These are phyloP conservation scores for Astyanax mexicanus DNA, from an alignment of 2,797 vertebrate genomes.

Conservation along the genomic window DNA sequence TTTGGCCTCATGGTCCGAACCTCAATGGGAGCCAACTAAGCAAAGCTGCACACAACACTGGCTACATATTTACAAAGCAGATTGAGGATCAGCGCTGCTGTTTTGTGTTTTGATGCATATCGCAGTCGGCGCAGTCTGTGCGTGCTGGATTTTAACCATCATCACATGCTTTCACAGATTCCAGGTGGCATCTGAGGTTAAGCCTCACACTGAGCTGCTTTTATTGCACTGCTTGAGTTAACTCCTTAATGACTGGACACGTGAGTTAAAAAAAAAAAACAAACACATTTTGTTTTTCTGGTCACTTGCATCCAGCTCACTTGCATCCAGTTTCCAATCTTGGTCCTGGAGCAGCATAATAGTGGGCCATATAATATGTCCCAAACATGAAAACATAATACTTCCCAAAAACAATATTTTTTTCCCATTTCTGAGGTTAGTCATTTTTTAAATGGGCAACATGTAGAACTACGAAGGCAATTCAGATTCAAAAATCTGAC, in stretches of 20 bases:
- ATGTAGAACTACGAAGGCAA: too few species aligned
- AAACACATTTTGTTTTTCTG: too few species aligned
- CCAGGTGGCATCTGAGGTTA: not conserved
- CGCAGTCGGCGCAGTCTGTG: not conserved
- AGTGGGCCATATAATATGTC: too few species aligned
- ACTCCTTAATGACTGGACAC: not conserved
- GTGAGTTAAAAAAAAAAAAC: too few species aligned
- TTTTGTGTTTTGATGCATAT: not conserved
- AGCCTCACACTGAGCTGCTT: not conserved
- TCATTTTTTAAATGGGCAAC: too few species aligned
- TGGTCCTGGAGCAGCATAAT: too few species aligned
- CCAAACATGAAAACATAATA: too few species aligned
- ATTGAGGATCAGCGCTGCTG: not conserved
- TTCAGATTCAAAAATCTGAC: too few species aligned
- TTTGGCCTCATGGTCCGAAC: conserved; percentile 4
- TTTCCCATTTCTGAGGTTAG: too few species aligned
- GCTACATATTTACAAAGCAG: conserved; percentile 13
- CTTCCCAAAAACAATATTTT: too few species aligned
- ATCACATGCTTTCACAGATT: conserved; percentile 7
- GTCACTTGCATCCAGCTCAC: too few species aligned
- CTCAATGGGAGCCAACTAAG: conserved; percentile 28
- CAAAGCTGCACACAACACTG: conserved; percentile 1
- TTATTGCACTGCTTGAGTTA: not conserved
- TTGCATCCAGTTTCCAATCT: too few species aligned
- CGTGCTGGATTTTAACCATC: not conserved